Evolutionary conservation across 1,140 invertebrate species (phyloP).

Genomic region (Magallana angulata): DNA sequence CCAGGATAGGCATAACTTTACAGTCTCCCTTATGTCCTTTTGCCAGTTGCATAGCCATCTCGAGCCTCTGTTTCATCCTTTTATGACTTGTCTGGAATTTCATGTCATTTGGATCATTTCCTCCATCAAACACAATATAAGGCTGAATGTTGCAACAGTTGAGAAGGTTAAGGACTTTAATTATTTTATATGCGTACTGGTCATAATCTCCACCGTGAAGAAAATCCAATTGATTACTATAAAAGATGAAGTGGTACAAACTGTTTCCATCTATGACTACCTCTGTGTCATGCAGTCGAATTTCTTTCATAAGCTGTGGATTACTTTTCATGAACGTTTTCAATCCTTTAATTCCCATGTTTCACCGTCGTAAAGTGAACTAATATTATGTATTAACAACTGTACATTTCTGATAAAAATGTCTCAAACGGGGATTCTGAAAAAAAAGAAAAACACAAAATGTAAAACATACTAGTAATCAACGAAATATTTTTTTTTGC

Average conservation of each 20-base stretch:
- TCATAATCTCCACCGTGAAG: conserved; percentile 94
- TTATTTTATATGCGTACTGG: conserved; percentile 84
- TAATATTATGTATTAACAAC: no score
- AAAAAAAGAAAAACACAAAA: no score
- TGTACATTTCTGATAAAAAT: no score
- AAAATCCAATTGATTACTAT: conserved; percentile 83
- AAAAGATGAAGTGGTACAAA: conserved; percentile 87
- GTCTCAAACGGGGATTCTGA: no score
- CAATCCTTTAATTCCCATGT: conserved; percentile 83
- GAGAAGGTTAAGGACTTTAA: conserved; percentile 87
- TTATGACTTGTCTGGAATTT: conserved; percentile 87
- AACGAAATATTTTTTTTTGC: no score
- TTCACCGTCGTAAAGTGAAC: not conserved
- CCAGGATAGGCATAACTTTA: conserved; percentile 79
- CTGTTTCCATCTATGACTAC: conserved; percentile 92
- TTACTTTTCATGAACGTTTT: conserved; percentile 85
- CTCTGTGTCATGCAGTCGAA: conserved; percentile 85
- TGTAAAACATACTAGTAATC: no score
- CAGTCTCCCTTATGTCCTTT: conserved; percentile 62
- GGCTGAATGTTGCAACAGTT: conserved; percentile 87
- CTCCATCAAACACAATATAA: conserved; percentile 90
- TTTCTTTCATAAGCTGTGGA: conserved; percentile 83
- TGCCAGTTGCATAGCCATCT: conserved; percentile 72
- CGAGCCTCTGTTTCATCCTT: conserved; percentile 84
- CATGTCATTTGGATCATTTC: conserved; percentile 84